phyloP scores from a whole-genome alignment of 2,797 vertebrate species.

The Centroberyx gerrardi region DNA sequence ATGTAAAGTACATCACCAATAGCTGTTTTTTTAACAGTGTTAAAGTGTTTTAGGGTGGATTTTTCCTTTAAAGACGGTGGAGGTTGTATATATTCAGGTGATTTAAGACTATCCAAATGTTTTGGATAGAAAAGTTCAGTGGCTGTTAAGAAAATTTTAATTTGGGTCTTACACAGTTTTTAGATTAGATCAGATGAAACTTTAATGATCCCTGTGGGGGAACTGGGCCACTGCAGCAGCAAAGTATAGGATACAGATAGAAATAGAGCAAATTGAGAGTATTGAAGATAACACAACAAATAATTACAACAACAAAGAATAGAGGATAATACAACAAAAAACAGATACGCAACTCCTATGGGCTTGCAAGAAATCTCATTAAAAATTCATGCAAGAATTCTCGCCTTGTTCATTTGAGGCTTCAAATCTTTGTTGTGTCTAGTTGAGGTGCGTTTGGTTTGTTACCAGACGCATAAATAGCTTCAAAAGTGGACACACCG shows the following conservation, averaged over 20 bases:
- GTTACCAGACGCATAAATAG: constrained; percentile 1
- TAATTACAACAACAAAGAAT: not conserved
- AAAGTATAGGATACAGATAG: not conserved
- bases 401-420: not conserved
- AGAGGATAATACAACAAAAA: not conserved
- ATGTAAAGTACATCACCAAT: too few species aligned
- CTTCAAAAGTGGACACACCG: not conserved
- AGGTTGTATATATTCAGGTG: not conserved
- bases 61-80: not conserved
- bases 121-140: constrained; percentile 45
- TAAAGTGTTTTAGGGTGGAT: too few species aligned
- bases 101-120: constrained; percentile 54
- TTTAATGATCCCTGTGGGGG: constrained; percentile 63
- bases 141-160: constrained; percentile 50
- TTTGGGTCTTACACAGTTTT: constrained; percentile 61
- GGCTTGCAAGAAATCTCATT: constrained; percentile 7
- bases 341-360: not conserved
- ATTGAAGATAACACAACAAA: not conserved
- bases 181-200: constrained; percentile 72
- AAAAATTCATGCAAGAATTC: not conserved
- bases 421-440: not conserved
- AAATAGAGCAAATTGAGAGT: constrained; percentile 25
- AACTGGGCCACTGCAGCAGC: constrained; percentile 40
- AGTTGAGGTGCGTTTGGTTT: not conserved
- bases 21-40: too few species aligned